Evolutionary conservation across 2,113 vertebrate genomes (phyloP).

Genomic region (Mirounga angustirostris): DNA sequence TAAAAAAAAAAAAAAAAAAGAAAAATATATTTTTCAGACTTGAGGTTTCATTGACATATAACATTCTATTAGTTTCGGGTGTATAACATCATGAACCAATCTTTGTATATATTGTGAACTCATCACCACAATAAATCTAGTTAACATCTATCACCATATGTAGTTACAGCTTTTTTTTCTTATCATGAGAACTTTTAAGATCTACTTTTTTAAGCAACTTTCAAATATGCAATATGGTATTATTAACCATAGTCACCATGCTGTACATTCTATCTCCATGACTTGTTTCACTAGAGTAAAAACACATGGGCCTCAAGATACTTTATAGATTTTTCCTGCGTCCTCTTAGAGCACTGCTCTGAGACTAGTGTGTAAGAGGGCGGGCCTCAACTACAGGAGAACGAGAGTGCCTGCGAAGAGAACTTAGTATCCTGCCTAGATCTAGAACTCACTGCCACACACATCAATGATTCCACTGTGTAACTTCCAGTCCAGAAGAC

Average conservation of each 20-base stretch:
- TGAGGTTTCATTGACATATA: neutral
- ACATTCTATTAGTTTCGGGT: neutral
- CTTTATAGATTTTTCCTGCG: neutral
- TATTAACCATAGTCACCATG: neutral
- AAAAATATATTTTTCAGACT: neutral
- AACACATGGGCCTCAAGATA: neutral
- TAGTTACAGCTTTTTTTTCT: neutral
- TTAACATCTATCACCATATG: neutral
- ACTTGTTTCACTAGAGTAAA: neutral
- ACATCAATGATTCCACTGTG: fast-evolving
- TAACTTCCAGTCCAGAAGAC: neutral
- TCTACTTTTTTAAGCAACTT: neutral
- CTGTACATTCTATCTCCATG: neutral
- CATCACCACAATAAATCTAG: neutral
- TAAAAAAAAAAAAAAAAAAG: neutral
- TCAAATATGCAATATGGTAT: neutral
- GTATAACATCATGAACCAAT: neutral
- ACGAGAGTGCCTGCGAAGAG: neutral
- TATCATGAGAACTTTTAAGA: neutral
- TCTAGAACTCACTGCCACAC: neutral
- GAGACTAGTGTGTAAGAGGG: neutral
- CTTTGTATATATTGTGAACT: neutral
- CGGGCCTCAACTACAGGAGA: too few species aligned
- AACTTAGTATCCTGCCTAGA: neutral
- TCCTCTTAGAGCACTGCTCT: neutral